Evolutionary conservation across 2,113 vertebrate species (phyloP).

Genomic region (Ceyx melanurus): DNA sequence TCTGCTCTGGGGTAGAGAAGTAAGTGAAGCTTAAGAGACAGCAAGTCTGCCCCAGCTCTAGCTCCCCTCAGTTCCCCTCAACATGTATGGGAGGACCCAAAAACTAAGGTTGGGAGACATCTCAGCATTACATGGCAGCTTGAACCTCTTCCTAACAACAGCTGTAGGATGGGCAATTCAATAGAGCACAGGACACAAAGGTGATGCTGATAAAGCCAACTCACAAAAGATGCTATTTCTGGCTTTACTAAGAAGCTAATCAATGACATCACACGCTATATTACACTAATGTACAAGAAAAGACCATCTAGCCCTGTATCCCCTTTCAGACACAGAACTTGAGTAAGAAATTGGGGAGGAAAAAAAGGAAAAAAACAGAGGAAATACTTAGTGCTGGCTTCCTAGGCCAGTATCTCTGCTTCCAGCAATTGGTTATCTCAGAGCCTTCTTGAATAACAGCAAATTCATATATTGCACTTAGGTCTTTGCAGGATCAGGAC

Average conservation of each 20-base stretch:
- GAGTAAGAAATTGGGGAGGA: accelerated
- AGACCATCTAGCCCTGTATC: neutral
- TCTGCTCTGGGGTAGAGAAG: neutral
- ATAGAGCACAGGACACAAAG: neutral
- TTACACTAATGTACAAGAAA: neutral
- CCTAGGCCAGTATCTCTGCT: neutral
- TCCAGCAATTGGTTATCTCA: neutral
- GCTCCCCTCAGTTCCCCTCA: neutral
- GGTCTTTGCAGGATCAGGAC: neutral
- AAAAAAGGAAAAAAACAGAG: neutral
- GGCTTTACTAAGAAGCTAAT: neutral
- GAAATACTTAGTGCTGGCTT: neutral
- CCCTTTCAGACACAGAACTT: neutral
- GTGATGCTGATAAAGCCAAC: neutral
- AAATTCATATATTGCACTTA: neutral
- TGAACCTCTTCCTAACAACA: neutral
- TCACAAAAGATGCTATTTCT: neutral
- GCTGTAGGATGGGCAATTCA: neutral
- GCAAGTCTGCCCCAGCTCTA: neutral
- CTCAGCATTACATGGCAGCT: neutral
- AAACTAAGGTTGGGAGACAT: neutral
- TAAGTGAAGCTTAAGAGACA: neutral
- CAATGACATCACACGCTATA: neutral
- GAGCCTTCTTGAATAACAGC: neutral
- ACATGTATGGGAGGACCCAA: too few species aligned